Evolutionary conservation across 2,797 vertebrate genomes (phyloP), one percentile per base, ranked within the genome.

Genomic region (Bothrops alternatus): DNA sequence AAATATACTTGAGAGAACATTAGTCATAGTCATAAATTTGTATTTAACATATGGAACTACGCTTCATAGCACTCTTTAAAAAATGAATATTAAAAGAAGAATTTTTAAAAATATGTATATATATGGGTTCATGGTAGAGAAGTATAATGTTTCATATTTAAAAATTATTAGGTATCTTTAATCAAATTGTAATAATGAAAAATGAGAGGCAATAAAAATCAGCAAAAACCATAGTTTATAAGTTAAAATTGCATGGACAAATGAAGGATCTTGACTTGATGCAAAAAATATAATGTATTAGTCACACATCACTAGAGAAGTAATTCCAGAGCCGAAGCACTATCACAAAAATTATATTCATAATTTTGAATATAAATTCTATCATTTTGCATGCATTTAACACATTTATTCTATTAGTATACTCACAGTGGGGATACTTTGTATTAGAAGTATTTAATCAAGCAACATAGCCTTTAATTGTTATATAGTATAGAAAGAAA

Each of bases 121-220:
- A 23, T n/a, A 16, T 32, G 32, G 32, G 37, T 78, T 42, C 37
- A 78, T 78, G 14, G 13, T 56, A 2, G n/a, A 20, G 50, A 57
- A 28, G 1, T 87, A 18, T 18, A 56, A n/a, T 94, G 94, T 96
- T 97, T 93, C 87, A 78, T 73, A 32, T 73, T 73, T 32, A 7
- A 69, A 73, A 73, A 73, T 42, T 47, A 42, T 78, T 78, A 11
- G 37, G 42, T 78, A 82, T 23, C 18, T 25, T 82, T 82, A 82
- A 78, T 78, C 73, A 42, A 82, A 47, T 82, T 82, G 12, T 82
- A 82, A 25, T 82, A 82, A 47, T 82, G 37, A 82, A 47, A 82
- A 47, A 82, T 82, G 42, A 82, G 78, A 82, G 42, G 78, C 37
- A 82, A 47, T 82, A 82, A 47, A 82, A 82, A 82, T 47, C 42